These are phyloP conservation scores for Macropus fuliginosus DNA, from an alignment of 2,797 vertebrate genomes.

Conservation along the genomic window DNA sequence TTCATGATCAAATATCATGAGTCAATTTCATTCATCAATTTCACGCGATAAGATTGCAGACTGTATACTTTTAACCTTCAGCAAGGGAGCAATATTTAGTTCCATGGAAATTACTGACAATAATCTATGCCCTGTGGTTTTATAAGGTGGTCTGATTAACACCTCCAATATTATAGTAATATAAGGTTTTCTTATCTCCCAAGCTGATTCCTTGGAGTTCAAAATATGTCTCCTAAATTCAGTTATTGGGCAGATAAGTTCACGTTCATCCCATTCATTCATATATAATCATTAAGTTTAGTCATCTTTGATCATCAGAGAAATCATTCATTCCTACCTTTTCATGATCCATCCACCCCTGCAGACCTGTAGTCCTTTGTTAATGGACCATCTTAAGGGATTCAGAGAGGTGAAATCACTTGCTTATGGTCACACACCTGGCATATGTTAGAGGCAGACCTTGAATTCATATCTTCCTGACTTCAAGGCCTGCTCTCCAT, in stretches of 20 bases:
- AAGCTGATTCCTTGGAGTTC: background rate
- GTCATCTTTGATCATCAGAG: background rate
- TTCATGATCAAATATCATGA: background rate
- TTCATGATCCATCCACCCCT: background rate
- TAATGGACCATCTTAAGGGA: background rate
- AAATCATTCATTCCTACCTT: background rate
- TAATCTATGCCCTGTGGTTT: background rate
- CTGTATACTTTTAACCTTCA: background rate
- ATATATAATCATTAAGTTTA: background rate
- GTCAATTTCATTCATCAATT: background rate
- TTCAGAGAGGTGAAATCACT: background rate
- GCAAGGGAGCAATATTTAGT: background rate
- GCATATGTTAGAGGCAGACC: background rate
- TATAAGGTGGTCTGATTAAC: background rate
- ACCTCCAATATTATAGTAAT: background rate
- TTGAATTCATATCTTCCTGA: background rate
- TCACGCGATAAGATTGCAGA: background rate
- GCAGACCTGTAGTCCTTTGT: background rate
- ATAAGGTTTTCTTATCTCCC: background rate
- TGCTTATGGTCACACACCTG: background rate
- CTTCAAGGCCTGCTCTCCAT: background rate
- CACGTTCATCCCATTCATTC: background rate
- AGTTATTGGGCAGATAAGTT: background rate
- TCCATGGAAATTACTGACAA: background rate
- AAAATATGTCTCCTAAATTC: background rate